phyloP scores from a whole-genome alignment of 2,888 invertebrate species.

The Schizotus pectinicornis region DNA sequence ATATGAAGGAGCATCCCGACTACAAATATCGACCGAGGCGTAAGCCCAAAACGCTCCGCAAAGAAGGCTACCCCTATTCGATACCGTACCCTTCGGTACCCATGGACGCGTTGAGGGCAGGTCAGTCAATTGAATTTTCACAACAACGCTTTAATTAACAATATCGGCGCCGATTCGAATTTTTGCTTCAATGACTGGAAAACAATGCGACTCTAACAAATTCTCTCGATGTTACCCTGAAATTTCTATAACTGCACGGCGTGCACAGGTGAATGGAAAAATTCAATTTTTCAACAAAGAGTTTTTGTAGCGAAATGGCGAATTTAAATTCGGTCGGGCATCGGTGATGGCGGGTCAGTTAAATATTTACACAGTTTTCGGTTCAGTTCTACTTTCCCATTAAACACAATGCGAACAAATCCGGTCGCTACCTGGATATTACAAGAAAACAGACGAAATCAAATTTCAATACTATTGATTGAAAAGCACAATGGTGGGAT shows the following conservation, averaged over 20 bases:
- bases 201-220: too few species aligned
- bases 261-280: too few species aligned
- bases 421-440: slow-evolving; percentile 50
- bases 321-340: slow-evolving; percentile 29
- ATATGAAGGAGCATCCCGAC: slow-evolving; percentile 95
- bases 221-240: too few species aligned
- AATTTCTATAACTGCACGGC: too few species aligned
- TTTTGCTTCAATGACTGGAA: too few species aligned
- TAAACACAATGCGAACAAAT: slow-evolving; percentile 36
- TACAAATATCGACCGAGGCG: slow-evolving; percentile 91
- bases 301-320: slow-evolving; percentile 11
- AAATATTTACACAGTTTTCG: slow-evolving; percentile 37
- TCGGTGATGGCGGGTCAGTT: slow-evolving; percentile 21
- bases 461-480: slow-evolving; percentile 51
- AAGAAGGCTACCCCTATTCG: slow-evolving; percentile 91
- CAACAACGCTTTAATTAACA: too few species aligned
- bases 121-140: slow-evolving; percentile 63
- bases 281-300: too few species aligned
- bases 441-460: slow-evolving; percentile 54
- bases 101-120: slow-evolving; percentile 86
- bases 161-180: too few species aligned
- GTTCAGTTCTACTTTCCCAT: slow-evolving; percentile 39
- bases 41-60: slow-evolving; percentile 86
- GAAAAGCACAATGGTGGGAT: slow-evolving; percentile 42
- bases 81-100: slow-evolving; percentile 92